phyloP scores from a whole-genome alignment of 2,797 vertebrate species.

The Poecilia gillii region DNA sequence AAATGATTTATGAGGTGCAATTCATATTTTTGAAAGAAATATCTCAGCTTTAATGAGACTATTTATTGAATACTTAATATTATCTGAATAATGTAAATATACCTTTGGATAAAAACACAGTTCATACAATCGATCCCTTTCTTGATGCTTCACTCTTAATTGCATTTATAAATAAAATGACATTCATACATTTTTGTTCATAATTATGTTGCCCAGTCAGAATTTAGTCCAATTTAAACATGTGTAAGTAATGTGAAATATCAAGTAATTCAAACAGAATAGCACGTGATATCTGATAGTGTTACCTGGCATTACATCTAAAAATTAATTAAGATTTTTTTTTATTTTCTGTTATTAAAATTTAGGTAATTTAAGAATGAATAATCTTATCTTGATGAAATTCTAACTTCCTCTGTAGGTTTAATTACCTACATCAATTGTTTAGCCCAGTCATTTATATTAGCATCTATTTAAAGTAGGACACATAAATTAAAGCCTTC shows the following conservation, averaged over 20 bases:
- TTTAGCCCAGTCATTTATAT: constrained; percentile 50
- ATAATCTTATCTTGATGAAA: constrained; percentile 49
- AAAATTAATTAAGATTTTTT: constrained; percentile 43
- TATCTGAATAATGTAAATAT: not conserved
- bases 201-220: too few species aligned
- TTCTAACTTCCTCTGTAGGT: constrained; percentile 47
- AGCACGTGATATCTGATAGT: not conserved
- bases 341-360: constrained; percentile 51
- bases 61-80: not conserved
- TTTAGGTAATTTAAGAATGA: constrained; percentile 28
- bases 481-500: constrained; percentile 17
- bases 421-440: constrained; percentile 46
- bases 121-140: not conserved
- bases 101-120: not conserved
- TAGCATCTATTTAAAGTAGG: constrained; percentile 52
- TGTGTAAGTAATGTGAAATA: not conserved
- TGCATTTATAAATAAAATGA: not conserved
- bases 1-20: constrained; percentile 32
- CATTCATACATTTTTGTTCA: too few species aligned
- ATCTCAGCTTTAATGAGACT: constrained; percentile 30
- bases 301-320: not conserved
- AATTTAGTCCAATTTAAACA: not conserved
- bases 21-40: constrained; percentile 33
- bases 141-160: not conserved
- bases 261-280: not conserved